Base-by-base conservation (phyloP, 1,140 invertebrate genomes). In the Drosophila mauritiana region DNA sequence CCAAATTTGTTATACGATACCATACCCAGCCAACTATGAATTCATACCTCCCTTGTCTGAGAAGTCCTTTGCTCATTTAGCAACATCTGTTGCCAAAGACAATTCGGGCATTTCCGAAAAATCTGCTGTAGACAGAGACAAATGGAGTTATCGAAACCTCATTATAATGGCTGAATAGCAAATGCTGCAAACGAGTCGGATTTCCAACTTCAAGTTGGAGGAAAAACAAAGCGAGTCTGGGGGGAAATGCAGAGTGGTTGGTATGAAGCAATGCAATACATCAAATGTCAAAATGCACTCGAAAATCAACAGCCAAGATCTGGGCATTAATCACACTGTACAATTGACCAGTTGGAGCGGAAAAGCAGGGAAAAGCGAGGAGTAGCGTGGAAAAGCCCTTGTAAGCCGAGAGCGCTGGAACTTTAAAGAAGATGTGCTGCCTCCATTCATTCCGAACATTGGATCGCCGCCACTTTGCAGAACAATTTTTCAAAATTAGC, bases 401-500 rank as follows among this genome's bases (percentile, higher is more conserved):
- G 49, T 58, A 55, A 70, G 73, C 49, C 25, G 27, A 51, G 40
- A 51, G 40, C 31, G 10, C 46, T 48, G 62, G 51, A 84, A 80
- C 67, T 81, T 85, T 84, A 64, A 73, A 78, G 59, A 43, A 46
- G 75, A 69, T 48, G 73, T 51, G 42, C 42, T 56, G 72, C 73
- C 20, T 39, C 25, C 59, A 52, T 73, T 20, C 70, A 42, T 39
- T 36, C 37, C 62, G 11, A 67, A 31, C 48, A 67, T 67, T 22
- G 48, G 61, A 69, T 69, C 25, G 53, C 54, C 57, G 79, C 51
- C 83, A 88, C 80, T 88, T 85, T 70, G 73, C 57, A 59, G 73
- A 84, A 89, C 85, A 80, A 90, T 90, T 90, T 90, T 83, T 90
- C 82, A 82, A 86, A 90, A 90, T 90, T 90, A 90, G 88, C 79